Conservation (phyloP, 92 coral and sea anemone species). For the Pocillopora grandis region DNA sequence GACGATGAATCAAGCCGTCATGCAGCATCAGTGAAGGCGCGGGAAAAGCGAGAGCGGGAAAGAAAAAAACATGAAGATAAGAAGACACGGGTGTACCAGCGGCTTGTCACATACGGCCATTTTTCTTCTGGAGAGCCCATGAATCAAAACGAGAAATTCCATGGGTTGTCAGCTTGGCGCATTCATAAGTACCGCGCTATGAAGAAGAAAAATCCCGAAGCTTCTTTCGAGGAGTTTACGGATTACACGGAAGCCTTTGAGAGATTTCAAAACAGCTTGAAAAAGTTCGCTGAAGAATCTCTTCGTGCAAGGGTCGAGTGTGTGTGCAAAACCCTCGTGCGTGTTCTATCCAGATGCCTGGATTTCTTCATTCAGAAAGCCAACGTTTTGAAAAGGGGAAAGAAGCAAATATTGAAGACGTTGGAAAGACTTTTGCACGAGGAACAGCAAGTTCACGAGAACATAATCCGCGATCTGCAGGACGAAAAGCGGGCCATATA, state of each 20-base stretch:
- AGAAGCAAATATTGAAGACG: conserved; percentile 36
- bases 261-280: conserved; percentile 54
- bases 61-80: conserved; percentile 48
- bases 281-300: conserved; percentile 52
- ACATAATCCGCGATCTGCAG: conserved; percentile 27
- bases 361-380: conserved; percentile 69
- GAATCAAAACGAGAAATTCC: conserved; percentile 53
- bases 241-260: conserved; percentile 63
- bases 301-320: conserved; percentile 49
- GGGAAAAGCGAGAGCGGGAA: too few relatives aligned
- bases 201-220: conserved; percentile 41
- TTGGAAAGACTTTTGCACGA: conserved; percentile 33
- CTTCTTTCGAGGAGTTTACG: conserved; percentile 31
- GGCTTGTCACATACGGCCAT: conserved; percentile 57
- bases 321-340: conserved; percentile 41
- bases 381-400: conserved; percentile 43
- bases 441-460: conserved; percentile 48
- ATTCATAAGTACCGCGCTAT: conserved; percentile 34
- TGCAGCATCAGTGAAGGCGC: background rate
- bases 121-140: conserved; percentile 32
- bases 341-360: conserved; percentile 65
- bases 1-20: conserved; percentile 39
- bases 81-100: conserved; percentile 60
- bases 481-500: conserved; percentile 28
- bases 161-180: conserved; percentile 72